Evolutionary conservation across 2,113 vertebrate species (phyloP), one percentile per base, ranked within the genome.

Genomic region (Emydocephalus ijimae): DNA sequence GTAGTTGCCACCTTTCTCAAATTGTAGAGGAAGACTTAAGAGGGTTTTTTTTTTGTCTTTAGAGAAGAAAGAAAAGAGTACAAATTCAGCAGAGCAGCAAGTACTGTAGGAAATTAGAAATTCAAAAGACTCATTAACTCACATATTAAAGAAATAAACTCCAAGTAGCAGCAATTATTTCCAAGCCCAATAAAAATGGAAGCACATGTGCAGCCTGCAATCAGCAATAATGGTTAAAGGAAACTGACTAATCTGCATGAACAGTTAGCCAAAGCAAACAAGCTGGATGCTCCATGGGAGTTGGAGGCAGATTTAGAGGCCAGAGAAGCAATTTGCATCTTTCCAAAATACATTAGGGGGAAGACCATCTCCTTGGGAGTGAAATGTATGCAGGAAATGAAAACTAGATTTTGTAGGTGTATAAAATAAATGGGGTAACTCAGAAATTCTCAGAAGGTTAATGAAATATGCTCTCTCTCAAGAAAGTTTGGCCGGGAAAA

Each of bases 41-140:
- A 85, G 24, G 69, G 5, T 20, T 69, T 69, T 34, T 29, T 64
- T n/a, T 74, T 34, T 21, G 74, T 57, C 34, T 43, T 39, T 55
- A 59, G 74, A 89, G 64, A 48, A 92, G 89, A 90, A 92, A 86
- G 1, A 3, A 45, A 12, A 21, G 2, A 5, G 0, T 52, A 50
- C 14, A 4, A 12, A 88, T 52, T 50, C 4, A 87, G 23, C 4
- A 0, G 18, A 0, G 0, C 20, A 92, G 1, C 12, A 48, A 43
- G 87, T 12, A 91, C 3, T 5, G 91, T 92, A 93, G 56, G 20
- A 81, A 26, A 93, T 3, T 26, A 93, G 90, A 91, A 92, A 54
- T 3, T 55, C 88, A 92, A 29, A 93, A 93, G 50, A 26, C 3
- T 93, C 54, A 93, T 92, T 94, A 88, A 69, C 2, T 61, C 57